Base-by-base conservation (phyloP, 2,797 vertebrate genomes). In the Hipposideros larvatus region DNA sequence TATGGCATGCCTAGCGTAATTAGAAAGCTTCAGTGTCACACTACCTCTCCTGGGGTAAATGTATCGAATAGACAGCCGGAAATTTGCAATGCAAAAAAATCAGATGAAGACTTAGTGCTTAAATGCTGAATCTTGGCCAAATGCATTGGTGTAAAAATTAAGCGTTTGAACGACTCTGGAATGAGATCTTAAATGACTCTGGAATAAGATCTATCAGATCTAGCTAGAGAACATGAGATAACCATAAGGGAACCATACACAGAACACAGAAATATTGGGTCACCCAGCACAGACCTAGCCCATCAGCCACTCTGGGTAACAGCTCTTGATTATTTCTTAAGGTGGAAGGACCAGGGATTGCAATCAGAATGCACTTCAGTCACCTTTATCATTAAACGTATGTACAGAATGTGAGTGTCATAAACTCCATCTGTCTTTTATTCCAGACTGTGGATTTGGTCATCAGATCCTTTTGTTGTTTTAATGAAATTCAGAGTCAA, bases 401-500 rank as follows among this genome's bases (percentile, higher is more conserved):
- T 55, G 3, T 0, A 31, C 1, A 31, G 26, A 78, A 65, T 59
- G 65, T 19, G 31, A 34, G 2, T 4, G 0, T 10, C 31, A 13
- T 61, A n/a, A 70, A 70, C 31, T 59, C 41, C 19, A 22, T 0
- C 1, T 21, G 18, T 6, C 4, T 73, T 37, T 91, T 31, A 31
- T 55, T 18, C 16, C 21, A 65, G 26, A 77, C 0, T 4, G 5
- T 31, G 0, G 16, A 34, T 31, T 48, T 0, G 11, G 37, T 59
- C 16, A 70, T 55, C 28, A 53, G 7, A 70, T 43, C 11, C 5
- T 51, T 82, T 82, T 10, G 65, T 71, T 79, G 28, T 48, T 84
- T 75, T 91, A 55, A 77, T 94, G 70, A 80, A 87, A 59, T 28
- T 37, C 65, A 11, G 7, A 91, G 21, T 51, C 63, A 51, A 57